Percentiles rank a stretch among this genome's conserved stretches.
These are phyloP conservation scores for Colistium nudipinnis DNA, from an alignment of 2,113 vertebrate species.

Conservation along the genomic window DNA sequence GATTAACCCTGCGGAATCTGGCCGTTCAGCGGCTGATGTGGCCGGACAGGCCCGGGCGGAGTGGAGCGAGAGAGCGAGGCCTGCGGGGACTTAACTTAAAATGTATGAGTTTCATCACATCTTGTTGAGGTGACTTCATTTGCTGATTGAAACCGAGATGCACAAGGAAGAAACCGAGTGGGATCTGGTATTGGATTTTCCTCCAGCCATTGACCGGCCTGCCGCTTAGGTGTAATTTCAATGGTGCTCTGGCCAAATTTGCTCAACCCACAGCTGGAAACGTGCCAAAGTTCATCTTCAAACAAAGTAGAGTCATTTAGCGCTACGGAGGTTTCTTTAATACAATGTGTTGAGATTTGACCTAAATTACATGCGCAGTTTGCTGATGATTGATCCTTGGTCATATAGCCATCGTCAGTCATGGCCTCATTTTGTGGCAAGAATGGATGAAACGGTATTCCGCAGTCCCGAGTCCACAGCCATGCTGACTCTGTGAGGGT, in stretches of 20 bases:
- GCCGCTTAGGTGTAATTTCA: conserved; percentile 48
- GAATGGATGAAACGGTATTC: no score
- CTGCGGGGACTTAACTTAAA: conserved; percentile 64
- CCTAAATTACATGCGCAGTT: neutral
- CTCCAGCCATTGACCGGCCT: conserved; percentile 35
- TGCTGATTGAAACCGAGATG: conserved; percentile 64
- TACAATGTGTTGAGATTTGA: neutral
- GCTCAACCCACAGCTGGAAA: conserved; percentile 10
- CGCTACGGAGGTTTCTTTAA: neutral
- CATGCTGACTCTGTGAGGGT: neutral
- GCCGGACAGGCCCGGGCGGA: conserved; percentile 54
- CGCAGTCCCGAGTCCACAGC: neutral
- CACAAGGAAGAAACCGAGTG: conserved; percentile 37
- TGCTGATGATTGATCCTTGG: neutral
- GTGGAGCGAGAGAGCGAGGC: conserved; percentile 31
- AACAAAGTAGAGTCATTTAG: neutral
- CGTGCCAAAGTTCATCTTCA: neutral
- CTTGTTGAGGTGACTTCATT: conserved; percentile 65
- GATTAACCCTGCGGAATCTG: conserved; percentile 71
- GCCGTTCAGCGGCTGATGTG: conserved; percentile 49
- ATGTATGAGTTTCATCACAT: conserved; percentile 74
- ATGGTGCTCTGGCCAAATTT: conserved; percentile 18
- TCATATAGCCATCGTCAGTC: neutral
- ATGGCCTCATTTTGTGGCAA: neutral
- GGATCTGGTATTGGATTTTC: conserved; percentile 63